Conservation (phyloP, 1,140 invertebrate genomes). For the Micrasema longulum region DNA sequence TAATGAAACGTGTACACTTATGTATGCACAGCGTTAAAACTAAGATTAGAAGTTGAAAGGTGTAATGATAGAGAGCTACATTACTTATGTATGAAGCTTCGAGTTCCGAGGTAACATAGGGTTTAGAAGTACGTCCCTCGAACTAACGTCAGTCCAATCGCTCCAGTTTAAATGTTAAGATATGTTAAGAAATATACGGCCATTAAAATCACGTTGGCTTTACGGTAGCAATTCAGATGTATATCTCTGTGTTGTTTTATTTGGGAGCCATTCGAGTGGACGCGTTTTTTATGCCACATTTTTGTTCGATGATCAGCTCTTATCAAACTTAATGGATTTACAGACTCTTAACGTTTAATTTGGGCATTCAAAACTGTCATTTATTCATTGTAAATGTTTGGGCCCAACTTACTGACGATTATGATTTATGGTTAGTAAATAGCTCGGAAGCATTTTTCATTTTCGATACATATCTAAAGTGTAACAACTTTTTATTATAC, state of each 20-base stretch:
- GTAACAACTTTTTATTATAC: too few species aligned
- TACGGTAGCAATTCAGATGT: conserved; percentile 44
- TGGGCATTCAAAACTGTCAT: background rate
- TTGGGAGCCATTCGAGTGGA: conserved; percentile 25
- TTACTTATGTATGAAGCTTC: too few species aligned
- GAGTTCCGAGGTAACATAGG: background rate
- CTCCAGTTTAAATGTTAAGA: conserved; percentile 44
- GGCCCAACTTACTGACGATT: too few species aligned
- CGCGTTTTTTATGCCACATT: conserved; percentile 27
- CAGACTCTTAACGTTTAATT: conserved; percentile 17
- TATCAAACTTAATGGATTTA: conserved; percentile 20
- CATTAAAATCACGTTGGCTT: conserved; percentile 44
- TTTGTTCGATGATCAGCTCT: conserved; percentile 16
- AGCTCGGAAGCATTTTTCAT: too few species aligned
- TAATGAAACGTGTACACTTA: too few species aligned
- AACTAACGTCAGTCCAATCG: conserved; percentile 24
- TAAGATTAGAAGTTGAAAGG: too few species aligned
- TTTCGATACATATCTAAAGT: too few species aligned
- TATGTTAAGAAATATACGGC: conserved; percentile 43
- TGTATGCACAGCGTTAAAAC: too few species aligned
- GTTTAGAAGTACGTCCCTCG: conserved; percentile 1
- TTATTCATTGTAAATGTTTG: too few species aligned
- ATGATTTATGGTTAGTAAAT: too few species aligned
- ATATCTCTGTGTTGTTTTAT: conserved; percentile 40
- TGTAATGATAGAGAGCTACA: too few species aligned